Evolutionary conservation across 2,888 invertebrate species (phyloP), one percentile per base, ranked within the genome.

Genomic region (Gisinianus flammeolus): DNA sequence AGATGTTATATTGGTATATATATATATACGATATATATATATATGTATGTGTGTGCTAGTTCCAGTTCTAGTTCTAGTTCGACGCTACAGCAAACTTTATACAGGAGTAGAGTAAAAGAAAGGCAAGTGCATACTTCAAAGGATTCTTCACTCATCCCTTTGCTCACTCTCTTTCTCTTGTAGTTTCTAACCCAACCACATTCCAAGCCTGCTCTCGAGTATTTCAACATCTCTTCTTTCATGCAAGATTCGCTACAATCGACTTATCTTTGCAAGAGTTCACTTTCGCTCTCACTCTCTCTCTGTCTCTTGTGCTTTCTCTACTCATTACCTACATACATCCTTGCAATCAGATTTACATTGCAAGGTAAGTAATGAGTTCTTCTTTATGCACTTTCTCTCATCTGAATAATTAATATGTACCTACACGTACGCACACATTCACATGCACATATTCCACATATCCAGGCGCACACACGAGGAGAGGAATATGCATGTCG

Each of bases 41-140:
- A n/a, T n/a, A n/a, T n/a, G n/a, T n/a, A n/a, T n/a, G n/a, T n/a
- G n/a, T n/a, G n/a, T n/a, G n/a, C n/a, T n/a, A n/a, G n/a, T n/a
- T n/a, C n/a, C n/a, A n/a, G n/a, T n/a, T n/a, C n/a, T n/a, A n/a
- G n/a, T 44, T 44, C 8, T 44, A 44, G 44, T 10, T 16, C 44
- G 6, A 6, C 44, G 8, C 44, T 44, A 44, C 54, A 54, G 16
- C 54, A n/a, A n/a, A 54, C 62, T 64, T 5, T 10, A 64, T 64
- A 26, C 22, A 12, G 26, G 26, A 22, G 62, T 28, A 28, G 26
- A 64, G 62, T 64, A 64, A 64, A 28, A 68, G 54, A 35, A 28
- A 70, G 70, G 10, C 26, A 70, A 52, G 70, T n/a, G n/a, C n/a
- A n/a, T 71, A 71, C 71, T 56, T 71, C 71, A 71, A 71, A 71